Base-by-base conservation (phyloP, 2,113 vertebrate genomes). In the Tachysurus vachellii region DNA sequence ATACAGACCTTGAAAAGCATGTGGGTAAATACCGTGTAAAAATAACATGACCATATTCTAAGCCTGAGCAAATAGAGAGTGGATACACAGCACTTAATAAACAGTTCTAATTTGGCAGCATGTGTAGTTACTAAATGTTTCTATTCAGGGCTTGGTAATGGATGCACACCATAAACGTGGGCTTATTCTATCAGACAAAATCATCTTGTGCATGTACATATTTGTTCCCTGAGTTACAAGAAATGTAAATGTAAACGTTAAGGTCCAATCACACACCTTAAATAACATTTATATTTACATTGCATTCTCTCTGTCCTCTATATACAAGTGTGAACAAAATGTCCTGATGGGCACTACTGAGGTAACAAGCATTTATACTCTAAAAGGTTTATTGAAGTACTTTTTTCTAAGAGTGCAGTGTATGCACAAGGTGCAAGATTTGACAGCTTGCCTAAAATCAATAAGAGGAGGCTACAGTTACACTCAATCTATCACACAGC, bases 401-500 rank as follows among this genome's bases (percentile, higher is more conserved):
- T 31, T 61, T 80, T 42, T 81, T 54, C 57, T 81, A 56, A 81
- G 56, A 81, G 19, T 23, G 4, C 28, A 61, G 56, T 81, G 56
- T 81, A 81, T 81, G 79, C 79, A 61, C 79, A 81, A 61, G 56
- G 79, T 61, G 79, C 31, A 61, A 61, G 19, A 81, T 26, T 31
- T 81, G 57, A 81, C 50, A 80, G 13, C 80, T 64, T 79, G 21
- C 28, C 50, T 54, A 68, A 50, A 68, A 54, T 64, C 85, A 80
- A 86, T 86, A 86, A 66, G 19, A 86, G 75, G 73, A 79, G 75
- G 50, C 31, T 77, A 68, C 61, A 68, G 28, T 66, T 68, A 44
- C 75, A 36, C 75, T 86, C 50, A 57, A 8, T 85, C 23, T n/a
- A 68, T 31, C 61, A 85, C 16, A 59, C 12, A n/a, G 56, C 70